Evolutionary conservation across 2,888 invertebrate genomes (phyloP).

Genomic region (Folsomia candida): DNA sequence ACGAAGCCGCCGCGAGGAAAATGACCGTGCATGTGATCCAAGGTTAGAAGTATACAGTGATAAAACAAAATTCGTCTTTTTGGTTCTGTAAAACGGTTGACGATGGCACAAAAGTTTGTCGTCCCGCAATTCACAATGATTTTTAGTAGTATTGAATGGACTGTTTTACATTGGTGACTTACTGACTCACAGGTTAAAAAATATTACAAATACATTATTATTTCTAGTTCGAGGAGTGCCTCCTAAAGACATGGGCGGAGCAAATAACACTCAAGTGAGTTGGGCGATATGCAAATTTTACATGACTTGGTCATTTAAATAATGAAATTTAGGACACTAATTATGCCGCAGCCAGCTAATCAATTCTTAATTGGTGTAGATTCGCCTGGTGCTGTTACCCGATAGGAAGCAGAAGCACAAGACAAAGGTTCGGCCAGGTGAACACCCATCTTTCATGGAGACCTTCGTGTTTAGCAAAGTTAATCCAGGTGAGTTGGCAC

Average conservation of each 20-base stretch:
- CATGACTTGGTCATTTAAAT: no score
- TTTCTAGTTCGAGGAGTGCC: constrained; percentile 80
- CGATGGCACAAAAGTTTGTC: no score
- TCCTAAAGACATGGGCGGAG: constrained; percentile 66
- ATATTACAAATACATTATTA: no score
- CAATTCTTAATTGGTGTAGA: no score
- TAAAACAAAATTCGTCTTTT: no score
- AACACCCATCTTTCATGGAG: constrained; percentile 89
- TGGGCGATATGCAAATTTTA: background rate
- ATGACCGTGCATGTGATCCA: constrained; percentile 91
- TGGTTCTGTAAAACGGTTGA: no score
- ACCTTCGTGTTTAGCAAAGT: constrained; percentile 86
- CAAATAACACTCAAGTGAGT: constrained; percentile 66
- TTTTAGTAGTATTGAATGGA: no score
- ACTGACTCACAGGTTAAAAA: no score
- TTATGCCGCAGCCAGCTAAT: no score
- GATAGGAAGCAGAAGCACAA: constrained; percentile 92
- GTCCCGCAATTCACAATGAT: no score
- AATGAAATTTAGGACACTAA: background rate
- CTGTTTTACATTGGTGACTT: no score
- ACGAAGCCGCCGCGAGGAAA: constrained; percentile 85
- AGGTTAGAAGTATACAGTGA: no score
- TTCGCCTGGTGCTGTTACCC: constrained; percentile 81
- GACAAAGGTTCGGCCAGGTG: constrained; percentile 86
- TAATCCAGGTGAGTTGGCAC: constrained; percentile 74